phyloP scores from a whole-genome alignment of 1,140 invertebrate species.

The Trichomalopsis sarcophagae region DNA sequence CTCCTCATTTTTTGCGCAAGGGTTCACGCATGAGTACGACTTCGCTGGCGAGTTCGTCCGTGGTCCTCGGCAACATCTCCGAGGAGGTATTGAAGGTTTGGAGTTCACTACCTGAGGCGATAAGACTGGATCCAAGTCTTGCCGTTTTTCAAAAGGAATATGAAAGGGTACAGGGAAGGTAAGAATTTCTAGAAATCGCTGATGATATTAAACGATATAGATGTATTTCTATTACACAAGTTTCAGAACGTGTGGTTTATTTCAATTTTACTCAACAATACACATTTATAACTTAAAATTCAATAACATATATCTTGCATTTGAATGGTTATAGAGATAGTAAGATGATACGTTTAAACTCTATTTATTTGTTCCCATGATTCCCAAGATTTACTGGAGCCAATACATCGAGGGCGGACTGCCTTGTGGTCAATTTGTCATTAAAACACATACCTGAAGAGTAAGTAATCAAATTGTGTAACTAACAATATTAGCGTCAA shows the following conservation, averaged over 20 bases:
- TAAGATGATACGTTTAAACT: no score
- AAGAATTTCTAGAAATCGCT: not conserved
- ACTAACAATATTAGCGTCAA: not conserved
- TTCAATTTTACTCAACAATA: no score
- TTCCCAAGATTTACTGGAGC: conserved; percentile 8
- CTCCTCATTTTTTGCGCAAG: conserved; percentile 52
- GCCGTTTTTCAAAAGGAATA: conserved; percentile 79
- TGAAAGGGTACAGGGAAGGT: conserved; percentile 73
- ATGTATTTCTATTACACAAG: no score
- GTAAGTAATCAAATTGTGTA: not conserved
- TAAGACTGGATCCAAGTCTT: conserved; percentile 79
- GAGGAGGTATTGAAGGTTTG: conserved; percentile 79
- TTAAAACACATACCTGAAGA: conserved; percentile 20
- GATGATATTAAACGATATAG: no score
- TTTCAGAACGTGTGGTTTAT: no score
- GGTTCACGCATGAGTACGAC: conserved; percentile 50
- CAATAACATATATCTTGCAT: no score
- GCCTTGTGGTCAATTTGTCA: conserved; percentile 37
- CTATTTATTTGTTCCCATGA: not conserved
- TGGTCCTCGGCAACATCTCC: conserved; percentile 66
- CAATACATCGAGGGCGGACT: conserved; percentile 33
- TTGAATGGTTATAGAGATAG: no score
- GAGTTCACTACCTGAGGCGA: conserved; percentile 78
- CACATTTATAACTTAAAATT: no score
- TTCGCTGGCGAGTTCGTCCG: conserved; percentile 57